Base-by-base conservation (phyloP, 2,888 invertebrate genomes). In the Caenorhabditis sp. region DNA sequence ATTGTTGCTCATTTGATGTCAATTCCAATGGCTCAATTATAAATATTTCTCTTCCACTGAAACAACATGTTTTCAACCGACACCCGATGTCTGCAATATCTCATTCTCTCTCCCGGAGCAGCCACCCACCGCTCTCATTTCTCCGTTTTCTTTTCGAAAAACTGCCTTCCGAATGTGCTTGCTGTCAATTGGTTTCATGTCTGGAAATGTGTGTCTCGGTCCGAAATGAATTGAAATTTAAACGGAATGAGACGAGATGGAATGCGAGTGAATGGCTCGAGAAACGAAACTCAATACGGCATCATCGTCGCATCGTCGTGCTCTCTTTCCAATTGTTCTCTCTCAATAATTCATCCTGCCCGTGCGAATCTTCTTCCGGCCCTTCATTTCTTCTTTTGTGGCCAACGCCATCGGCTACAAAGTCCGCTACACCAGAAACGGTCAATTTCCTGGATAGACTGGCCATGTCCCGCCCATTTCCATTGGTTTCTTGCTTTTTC, bases 341-440 rank as follows among this genome's bases (percentile, higher is more conserved):
- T 51, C 50, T 69, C 68, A 69, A 69, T 69, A 58, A 69, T 69
- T 69, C 50, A 69, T 58, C 58, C 28, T 20, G 2, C 32, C 35
- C 68, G 68, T 69, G 68, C 20, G 68, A 69, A 69, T 44, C 47
- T 35, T 44, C 56, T 44, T 32, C 9, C n/a, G n/a, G n/a, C 13
- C 40, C 40, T 13, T 2, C 40, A 13, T 40, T 40, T 32, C 32
- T 4, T 32, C n/a, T 32, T 4, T 6, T 32, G 32, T 4, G 26
- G 53, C 47, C 50, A 35, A 58, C 18, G 35, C 24, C 65, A 26
- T 58, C 55, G 64, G 35, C 51, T 32, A 28, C 51, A 47, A 47
- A 47, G 47, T 47, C 47, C 9, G 37, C 26, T 28, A 35, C 53
- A 53, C n/a, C 22, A 22, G 67, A 55, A 68, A 68, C 68, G 44